phyloP scores from a whole-genome alignment of 2,113 vertebrate genomes.

The Hippolais icterina region DNA sequence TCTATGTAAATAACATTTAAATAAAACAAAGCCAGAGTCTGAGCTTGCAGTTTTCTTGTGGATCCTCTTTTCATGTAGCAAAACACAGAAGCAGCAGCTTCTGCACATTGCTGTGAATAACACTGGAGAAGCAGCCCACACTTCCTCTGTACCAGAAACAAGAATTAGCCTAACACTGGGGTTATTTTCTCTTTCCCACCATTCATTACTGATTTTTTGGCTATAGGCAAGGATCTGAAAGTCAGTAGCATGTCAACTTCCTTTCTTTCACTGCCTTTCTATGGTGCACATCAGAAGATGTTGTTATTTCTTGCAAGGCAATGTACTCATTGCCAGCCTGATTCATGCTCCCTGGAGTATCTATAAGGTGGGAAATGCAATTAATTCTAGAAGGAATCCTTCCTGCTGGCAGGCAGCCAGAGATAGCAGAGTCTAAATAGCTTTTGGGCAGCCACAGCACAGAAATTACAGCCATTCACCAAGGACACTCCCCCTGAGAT shows the following conservation, averaged over 20 bases:
- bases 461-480: conserved; percentile 43
- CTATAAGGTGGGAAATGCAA: conserved; percentile 30
- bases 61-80: neutral
- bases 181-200: neutral
- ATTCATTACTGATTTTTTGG: neutral
- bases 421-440: neutral
- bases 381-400: conserved; percentile 54
- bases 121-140: neutral
- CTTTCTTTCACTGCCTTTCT: neutral
- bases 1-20: neutral
- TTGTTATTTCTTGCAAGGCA: neutral
- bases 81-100: neutral
- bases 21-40: neutral
- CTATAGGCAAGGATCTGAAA: neutral
- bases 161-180: neutral
- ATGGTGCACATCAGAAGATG: neutral
- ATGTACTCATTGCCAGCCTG: neutral
- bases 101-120: neutral
- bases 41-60: neutral
- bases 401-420: conserved; percentile 36
- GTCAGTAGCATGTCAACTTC: neutral
- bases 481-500: conserved; percentile 36
- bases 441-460: conserved; percentile 34
- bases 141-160: neutral
- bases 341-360: neutral